Conservation (phyloP, 2,888 invertebrate genomes). For the Acanthosepion esculentum region DNA sequence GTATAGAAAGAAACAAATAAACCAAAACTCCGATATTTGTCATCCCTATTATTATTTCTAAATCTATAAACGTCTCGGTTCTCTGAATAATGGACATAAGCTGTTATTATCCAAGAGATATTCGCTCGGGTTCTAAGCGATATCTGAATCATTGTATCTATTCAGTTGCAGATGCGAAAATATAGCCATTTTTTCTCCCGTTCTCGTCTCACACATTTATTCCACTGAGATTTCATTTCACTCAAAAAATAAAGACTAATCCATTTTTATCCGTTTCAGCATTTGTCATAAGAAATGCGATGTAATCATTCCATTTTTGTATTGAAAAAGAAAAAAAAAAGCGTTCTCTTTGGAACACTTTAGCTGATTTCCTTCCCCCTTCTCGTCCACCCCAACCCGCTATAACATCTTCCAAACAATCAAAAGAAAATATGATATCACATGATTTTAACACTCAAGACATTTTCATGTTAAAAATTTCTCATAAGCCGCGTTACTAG, state of each 20-base stretch:
- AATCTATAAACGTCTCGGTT: too few species aligned
- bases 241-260: neutral
- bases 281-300: neutral
- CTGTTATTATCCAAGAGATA: too few species aligned
- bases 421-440: constrained; percentile 1
- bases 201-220: too few species aligned
- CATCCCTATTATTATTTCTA: too few species aligned
- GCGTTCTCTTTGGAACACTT: constrained; percentile 9
- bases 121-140: too few species aligned
- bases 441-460: neutral
- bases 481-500: neutral
- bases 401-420: neutral
- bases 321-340: neutral
- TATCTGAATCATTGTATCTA: too few species aligned
- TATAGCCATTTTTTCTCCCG: too few species aligned
- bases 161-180: too few species aligned
- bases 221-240: neutral
- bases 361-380: neutral
- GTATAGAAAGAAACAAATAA: too few species aligned
- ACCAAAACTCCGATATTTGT: too few species aligned
- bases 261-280: neutral
- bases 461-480: neutral
- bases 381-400: neutral
- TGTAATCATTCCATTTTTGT: neutral
- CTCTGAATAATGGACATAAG: too few species aligned